These are phyloP conservation scores for Parnassius smintheus DNA, from an alignment of 2,888 invertebrate species.

Conservation along the genomic window DNA sequence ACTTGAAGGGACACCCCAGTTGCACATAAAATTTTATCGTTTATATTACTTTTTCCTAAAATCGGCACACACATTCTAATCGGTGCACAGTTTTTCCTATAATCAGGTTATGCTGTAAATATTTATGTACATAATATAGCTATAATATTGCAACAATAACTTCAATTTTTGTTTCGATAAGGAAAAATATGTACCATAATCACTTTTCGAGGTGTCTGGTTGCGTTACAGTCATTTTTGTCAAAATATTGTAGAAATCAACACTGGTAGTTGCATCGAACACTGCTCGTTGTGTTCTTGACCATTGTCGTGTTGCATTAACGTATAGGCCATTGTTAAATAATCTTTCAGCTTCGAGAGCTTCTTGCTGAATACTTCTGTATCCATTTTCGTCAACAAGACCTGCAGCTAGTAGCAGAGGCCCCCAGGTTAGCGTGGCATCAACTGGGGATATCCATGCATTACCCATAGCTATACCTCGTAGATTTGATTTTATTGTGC, in stretches of 20 bases:
- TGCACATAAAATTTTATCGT: too few relatives aligned
- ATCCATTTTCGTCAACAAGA: constrained; percentile 85
- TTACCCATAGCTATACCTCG: constrained; percentile 92
- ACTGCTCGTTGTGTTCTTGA: constrained; percentile 83
- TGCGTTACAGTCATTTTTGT: constrained; percentile 57
- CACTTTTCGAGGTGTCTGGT: constrained; percentile 43
- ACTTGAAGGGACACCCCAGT: too few relatives aligned
- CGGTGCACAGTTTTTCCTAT: too few relatives aligned
- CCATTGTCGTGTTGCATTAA: constrained; percentile 84
- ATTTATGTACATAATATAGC: too few relatives aligned
- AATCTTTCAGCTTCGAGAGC: constrained; percentile 81
- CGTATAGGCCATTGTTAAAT: constrained; percentile 81
- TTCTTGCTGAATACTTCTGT: constrained; percentile 77
- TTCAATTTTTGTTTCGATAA: too few relatives aligned
- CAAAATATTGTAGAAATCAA: constrained; percentile 92
- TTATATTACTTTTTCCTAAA: too few relatives aligned
- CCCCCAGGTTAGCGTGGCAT: constrained; percentile 92
- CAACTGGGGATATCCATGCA: constrained; percentile 94
- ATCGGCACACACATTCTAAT: too few relatives aligned
- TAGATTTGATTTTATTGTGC: constrained; percentile 85
- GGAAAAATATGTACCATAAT: constrained; percentile 40
- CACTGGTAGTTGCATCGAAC: constrained; percentile 77
- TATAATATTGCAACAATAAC: too few relatives aligned
- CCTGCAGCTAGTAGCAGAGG: constrained; percentile 88
- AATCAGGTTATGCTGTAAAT: too few relatives aligned